Evolutionary conservation across 2,797 vertebrate genomes (phyloP).

Genomic region (Diplodus puntazzo): DNA sequence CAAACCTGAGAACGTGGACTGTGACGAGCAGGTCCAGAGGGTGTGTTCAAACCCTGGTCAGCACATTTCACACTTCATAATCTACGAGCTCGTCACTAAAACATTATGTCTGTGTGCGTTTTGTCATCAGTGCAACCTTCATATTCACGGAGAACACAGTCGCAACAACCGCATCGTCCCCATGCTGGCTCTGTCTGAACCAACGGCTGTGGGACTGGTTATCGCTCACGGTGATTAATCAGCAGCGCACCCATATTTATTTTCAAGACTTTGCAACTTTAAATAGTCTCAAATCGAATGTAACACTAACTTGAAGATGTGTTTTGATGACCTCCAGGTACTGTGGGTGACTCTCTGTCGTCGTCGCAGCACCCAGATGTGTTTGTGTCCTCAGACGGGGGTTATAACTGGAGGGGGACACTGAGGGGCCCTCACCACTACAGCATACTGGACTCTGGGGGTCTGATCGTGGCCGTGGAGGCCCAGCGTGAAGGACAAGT

Average conservation of each 20-base stretch:
- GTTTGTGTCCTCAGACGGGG: conserved; percentile 87
- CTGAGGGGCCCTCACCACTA: conserved; percentile 87
- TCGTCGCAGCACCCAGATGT: conserved; percentile 84
- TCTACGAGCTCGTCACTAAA: not conserved
- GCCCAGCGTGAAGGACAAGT: conserved; percentile 77
- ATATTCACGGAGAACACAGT: conserved; percentile 88
- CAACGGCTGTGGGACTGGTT: conserved; percentile 83
- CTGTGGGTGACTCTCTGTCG: conserved; percentile 86
- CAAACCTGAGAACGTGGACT: conserved; percentile 86
- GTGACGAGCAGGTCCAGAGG: conserved; percentile 65
- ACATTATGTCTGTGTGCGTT: conserved; percentile 16
- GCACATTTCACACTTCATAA: not conserved
- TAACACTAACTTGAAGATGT: not conserved
- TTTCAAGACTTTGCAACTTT: too few relatives aligned
- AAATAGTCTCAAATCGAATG: not conserved
- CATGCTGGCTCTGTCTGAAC: conserved; percentile 84
- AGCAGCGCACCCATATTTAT: too few relatives aligned
- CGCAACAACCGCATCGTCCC: conserved; percentile 81
- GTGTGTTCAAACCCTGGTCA: conserved; percentile 44
- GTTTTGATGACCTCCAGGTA: conserved; percentile 68
- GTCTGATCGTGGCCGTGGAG: conserved; percentile 87
- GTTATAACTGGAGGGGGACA: conserved; percentile 85
- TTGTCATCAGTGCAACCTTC: conserved; percentile 85
- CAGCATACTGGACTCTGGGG: conserved; percentile 87
- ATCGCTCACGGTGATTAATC: conserved; percentile 84